phyloP scores from a whole-genome alignment of 2,113 vertebrate genomes.

The Heteronetta atricapilla region DNA sequence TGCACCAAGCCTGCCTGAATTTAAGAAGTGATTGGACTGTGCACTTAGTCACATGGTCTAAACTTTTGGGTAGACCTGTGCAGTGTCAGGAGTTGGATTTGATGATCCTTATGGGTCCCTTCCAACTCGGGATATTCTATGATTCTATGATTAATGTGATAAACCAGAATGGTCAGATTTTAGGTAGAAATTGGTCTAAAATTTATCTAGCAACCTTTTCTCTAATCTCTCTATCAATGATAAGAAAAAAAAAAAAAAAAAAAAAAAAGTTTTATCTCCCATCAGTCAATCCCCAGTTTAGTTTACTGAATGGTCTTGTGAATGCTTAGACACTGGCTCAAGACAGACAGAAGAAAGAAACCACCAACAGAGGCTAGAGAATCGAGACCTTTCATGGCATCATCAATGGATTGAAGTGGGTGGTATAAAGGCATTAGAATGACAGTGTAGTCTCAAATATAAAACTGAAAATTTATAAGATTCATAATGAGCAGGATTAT shows the following conservation, averaged over 20 bases:
- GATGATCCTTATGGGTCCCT: too few relatives aligned
- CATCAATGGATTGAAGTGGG: not conserved
- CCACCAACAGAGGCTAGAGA: not conserved
- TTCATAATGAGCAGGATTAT: not conserved
- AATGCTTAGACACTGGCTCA: not conserved
- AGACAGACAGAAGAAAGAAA: not conserved
- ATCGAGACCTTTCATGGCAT: not conserved
- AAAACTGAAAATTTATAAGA: not conserved
- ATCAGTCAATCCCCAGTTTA: not conserved
- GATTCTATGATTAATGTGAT: not conserved
- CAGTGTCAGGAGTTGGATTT: too few relatives aligned
- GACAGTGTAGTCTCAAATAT: not conserved
- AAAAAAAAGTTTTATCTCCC: not conserved
- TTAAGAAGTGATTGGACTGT: too few relatives aligned
- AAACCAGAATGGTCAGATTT: not conserved
- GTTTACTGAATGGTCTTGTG: not conserved
- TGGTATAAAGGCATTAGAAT: not conserved
- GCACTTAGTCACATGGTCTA: too few relatives aligned
- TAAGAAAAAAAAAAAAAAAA: not conserved
- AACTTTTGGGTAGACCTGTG: too few relatives aligned
- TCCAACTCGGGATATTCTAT: too few relatives aligned
- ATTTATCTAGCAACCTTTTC: not conserved
- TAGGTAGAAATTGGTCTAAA: not conserved
- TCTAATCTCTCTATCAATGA: not conserved
- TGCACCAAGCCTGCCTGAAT: too few relatives aligned